Base-by-base conservation (phyloP, 2,113 vertebrate species). In the Platysternon megacephalum region DNA sequence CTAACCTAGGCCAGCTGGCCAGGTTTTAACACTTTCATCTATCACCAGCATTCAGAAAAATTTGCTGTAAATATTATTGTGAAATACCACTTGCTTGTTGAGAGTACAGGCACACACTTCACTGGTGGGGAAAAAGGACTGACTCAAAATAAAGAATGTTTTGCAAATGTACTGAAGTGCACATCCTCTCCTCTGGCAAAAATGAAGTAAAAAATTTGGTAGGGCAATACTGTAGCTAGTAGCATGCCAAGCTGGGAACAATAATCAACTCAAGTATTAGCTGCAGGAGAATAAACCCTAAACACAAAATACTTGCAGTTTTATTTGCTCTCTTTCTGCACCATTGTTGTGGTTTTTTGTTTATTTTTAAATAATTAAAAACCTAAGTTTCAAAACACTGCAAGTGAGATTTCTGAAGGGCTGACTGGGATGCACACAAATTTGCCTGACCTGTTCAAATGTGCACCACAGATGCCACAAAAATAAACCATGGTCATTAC, bases 11-110 rank as follows among this genome's bases (percentile, higher is more conserved):
- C 95, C 96, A 96, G 93, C 96, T 97, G 96, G 97, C 92, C 95
- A 94, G 86, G 91, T 97, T 97, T 97, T 95, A 96, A 97, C 96
- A 97, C 93, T 96, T 91, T 95, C 93, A 91, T 93, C 87, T 94
- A 97, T 90, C 87, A 97, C 95, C 96, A 97, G 94, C 95, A 97
- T 91, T 91, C 93, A 97, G 97, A 96, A 89, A 91, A 91, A 97
- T 95, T 94, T 72, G 56, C 39, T 19, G 24, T 28, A 78, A 46
- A 52, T 68, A 79, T 39, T 96, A 96, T 84, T 81, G 84, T 93
- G 95, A 97, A 93, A 32, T 94, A 95, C 68, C 95, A 93, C 87
- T 97, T 97, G 96, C 94, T 97, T 97, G 96, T 56, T 65, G 39
- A 93, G 76, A 96, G 85, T 86, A 95, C 95, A 97, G 96, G 97